phyloP scores from a whole-genome alignment of 2,888 invertebrate genomes.

The Quadroppia sp. region DNA sequence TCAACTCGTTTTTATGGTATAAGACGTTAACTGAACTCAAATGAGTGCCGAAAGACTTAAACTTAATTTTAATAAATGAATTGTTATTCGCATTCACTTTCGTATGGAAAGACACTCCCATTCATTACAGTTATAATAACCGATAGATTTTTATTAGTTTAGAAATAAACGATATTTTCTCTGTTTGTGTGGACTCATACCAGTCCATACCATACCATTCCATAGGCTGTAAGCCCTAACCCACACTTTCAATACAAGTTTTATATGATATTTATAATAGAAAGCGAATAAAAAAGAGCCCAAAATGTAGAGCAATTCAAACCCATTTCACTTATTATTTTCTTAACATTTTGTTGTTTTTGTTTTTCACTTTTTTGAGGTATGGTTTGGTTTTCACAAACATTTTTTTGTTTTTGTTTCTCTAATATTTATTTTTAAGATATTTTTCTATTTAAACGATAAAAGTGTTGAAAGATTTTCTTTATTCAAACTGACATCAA shows the following conservation, averaged over 20 bases:
- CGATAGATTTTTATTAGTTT: slow-evolving; percentile 5
- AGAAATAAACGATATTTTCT: background rate
- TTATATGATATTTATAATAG: background rate
- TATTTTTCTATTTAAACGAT: background rate
- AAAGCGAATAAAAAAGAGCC: background rate
- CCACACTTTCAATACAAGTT: slow-evolving; percentile 13
- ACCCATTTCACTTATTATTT: background rate
- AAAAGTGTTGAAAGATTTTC: background rate
- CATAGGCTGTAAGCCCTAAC: background rate
- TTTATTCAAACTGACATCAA: slow-evolving; percentile 4
- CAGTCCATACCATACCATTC: too few relatives aligned
- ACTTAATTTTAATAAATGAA: slow-evolving; percentile 8
- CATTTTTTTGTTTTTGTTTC: background rate
- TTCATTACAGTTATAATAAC: slow-evolving; percentile 6
- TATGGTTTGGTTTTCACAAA: background rate
- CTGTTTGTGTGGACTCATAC: background rate
- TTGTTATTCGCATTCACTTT: slow-evolving; percentile 13
- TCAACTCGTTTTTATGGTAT: slow-evolving; percentile 19
- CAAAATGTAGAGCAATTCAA: slow-evolving; percentile 7
- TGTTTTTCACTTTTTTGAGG: background rate
- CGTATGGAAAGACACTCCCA: background rate
- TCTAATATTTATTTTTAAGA: background rate
- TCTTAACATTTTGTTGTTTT: background rate
- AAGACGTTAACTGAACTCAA: slow-evolving; percentile 4
- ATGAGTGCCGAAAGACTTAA: background rate